phyloP scores from a whole-genome alignment of 1,140 invertebrate genomes.

The Marisa cornuarietis region DNA sequence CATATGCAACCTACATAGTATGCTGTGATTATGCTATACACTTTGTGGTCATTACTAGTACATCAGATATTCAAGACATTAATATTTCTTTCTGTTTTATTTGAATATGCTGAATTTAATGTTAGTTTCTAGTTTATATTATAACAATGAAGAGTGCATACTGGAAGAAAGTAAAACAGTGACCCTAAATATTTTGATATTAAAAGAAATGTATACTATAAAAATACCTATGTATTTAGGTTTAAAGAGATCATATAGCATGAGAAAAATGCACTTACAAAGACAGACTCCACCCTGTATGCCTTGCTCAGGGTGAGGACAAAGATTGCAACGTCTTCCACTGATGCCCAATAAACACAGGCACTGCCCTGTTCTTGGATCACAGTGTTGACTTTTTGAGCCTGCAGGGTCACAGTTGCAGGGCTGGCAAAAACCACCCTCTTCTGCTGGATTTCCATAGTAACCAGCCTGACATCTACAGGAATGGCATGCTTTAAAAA shows the following conservation, averaged over 20 bases:
- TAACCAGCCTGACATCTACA: conserved; percentile 92
- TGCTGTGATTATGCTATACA: conserved; percentile 70
- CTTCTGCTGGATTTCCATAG: conserved; percentile 86
- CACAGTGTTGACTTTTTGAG: conserved; percentile 78
- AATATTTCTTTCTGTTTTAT: too few relatives aligned
- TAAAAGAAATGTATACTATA: too few relatives aligned
- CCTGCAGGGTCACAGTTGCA: conserved; percentile 73
- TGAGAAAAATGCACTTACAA: conserved; percentile 71
- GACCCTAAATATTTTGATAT: too few relatives aligned
- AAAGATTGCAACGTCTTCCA: conserved; percentile 91
- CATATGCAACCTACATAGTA: conserved; percentile 92
- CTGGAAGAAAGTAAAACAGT: too few relatives aligned
- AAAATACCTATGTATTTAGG: too few relatives aligned
- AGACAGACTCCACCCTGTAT: conserved; percentile 75
- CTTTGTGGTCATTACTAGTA: too few relatives aligned
- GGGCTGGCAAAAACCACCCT: conserved; percentile 64
- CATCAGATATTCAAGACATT: too few relatives aligned
- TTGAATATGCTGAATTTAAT: too few relatives aligned
- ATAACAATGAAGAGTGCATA: too few relatives aligned
- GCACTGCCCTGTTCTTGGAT: conserved; percentile 56
- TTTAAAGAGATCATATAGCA: too few relatives aligned
- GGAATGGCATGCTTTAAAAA: neutral
- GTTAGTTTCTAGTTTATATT: too few relatives aligned
- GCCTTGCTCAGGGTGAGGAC: conserved; percentile 80
- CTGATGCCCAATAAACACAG: conserved; percentile 87